Evolutionary conservation across 2,888 invertebrate species (phyloP).

Genomic region (Cylloceria caligata): DNA sequence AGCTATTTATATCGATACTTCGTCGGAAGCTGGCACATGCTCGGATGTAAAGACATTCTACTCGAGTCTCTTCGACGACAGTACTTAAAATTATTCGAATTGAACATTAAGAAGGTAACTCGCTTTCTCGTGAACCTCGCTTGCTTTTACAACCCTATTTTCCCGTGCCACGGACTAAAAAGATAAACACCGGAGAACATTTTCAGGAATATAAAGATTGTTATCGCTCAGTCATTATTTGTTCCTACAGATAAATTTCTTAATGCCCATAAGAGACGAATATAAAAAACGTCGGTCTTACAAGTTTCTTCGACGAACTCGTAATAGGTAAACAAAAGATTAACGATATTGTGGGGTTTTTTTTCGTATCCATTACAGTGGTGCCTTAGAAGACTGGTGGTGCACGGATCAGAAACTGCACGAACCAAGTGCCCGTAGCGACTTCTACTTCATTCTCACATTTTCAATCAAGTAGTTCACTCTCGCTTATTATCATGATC

Average conservation of each 20-base stretch:
- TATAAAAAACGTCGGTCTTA: slow-evolving; percentile 9
- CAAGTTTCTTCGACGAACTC: slow-evolving; percentile 33
- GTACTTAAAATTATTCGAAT: slow-evolving; percentile 23
- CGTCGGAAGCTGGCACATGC: not conserved
- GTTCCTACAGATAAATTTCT: slow-evolving; percentile 60
- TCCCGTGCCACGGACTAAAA: slow-evolving; percentile 22
- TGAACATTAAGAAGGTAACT: slow-evolving; percentile 24
- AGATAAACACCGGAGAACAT: slow-evolving; percentile 41
- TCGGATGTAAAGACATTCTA: not conserved
- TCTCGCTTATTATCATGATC: slow-evolving; percentile 71
- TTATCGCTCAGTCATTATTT: slow-evolving; percentile 60
- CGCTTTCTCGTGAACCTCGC: slow-evolving; percentile 35
- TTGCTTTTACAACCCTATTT: slow-evolving; percentile 57
- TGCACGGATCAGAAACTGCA: slow-evolving; percentile 4
- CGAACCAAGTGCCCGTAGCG: slow-evolving; percentile 48
- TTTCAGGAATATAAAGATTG: slow-evolving; percentile 57
- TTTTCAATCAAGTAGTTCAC: slow-evolving; percentile 73
- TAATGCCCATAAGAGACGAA: slow-evolving; percentile 38
- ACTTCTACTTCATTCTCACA: slow-evolving; percentile 69
- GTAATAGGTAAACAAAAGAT: slow-evolving; percentile 49
- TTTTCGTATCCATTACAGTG: slow-evolving; percentile 13
- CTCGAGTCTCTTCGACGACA: slow-evolving; percentile 31
- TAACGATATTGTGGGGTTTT: slow-evolving; percentile 25
- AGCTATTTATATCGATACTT: not conserved
- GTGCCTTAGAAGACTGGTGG: slow-evolving; percentile 1